Evolutionary conservation across 2,797 vertebrate species (phyloP).

Genomic region (Graptemys geographica): DNA sequence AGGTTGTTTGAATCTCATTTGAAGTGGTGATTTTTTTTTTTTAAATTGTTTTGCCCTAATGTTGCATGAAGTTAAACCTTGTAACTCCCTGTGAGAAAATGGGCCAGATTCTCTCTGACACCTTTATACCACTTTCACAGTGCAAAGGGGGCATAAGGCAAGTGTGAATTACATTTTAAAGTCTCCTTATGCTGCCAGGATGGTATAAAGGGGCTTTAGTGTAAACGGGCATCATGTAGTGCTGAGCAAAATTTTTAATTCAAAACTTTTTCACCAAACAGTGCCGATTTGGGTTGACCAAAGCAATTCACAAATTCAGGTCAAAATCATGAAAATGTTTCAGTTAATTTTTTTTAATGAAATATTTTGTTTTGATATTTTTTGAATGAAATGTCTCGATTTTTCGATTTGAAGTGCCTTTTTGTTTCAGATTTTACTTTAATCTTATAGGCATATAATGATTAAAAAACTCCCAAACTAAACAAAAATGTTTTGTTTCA

Average conservation of each 20-base stretch:
- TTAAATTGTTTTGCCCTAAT: not conserved
- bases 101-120: not conserved
- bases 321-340: not conserved
- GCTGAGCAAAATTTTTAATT: not conserved
- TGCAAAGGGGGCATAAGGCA: not conserved
- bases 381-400: not conserved
- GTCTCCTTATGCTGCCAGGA: not conserved
- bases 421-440: not conserved
- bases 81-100: not conserved
- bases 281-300: not conserved
- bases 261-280: not conserved
- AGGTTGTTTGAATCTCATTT: slow-evolving; percentile 3
- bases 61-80: not conserved
- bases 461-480: not conserved
- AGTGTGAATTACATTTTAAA: not conserved
- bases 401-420: not conserved
- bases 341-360: not conserved
- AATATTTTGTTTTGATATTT: not conserved
- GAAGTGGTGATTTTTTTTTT: slow-evolving; percentile 10
- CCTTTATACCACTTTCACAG: accelerated
- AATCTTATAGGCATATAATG: not conserved
- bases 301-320: not conserved
- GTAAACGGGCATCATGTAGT: not conserved
- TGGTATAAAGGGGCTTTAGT: not conserved
- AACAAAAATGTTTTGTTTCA: not conserved